Base-by-base conservation (phyloP, 2,888 invertebrate species). In the Macaria notata region DNA sequence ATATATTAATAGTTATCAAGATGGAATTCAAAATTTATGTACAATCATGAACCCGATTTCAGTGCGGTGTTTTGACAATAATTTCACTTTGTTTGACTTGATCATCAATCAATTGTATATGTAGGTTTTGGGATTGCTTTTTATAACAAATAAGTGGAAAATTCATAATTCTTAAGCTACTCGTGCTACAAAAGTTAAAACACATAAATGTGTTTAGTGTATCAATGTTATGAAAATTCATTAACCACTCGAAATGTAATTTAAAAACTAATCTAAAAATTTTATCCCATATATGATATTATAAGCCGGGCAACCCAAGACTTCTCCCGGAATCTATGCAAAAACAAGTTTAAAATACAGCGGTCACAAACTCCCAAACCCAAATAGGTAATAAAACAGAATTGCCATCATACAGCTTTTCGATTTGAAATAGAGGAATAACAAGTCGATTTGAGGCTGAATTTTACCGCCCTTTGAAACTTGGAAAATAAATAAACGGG, bases 381-480 rank as follows among this genome's bases (percentile, higher is more conserved):
- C 19, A 66, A 69, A 66, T 63, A 62, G 65, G 43, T 56, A 66
- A 64, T 62, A 65, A 64, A 75, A 69, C 61, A 61, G 62, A 74
- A 71, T 70, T 62, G 69, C 58, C 63, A 56, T 72, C 63, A 68
- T 68, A 70, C 65, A 65, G 19, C 66, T 72, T 72, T 78, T 77
- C 71, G 65, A 72, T 75, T 73, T 71, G 69, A 63, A 76, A 71
- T 69, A 69, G 66, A 63, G 56, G 66, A 74, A 72, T 69, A 75
- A 71, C 70, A 77, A 75, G 72, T 74, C 73, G 72, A 76, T 79
- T 78, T 78, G 69, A 65, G 68, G 56, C 61, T 62, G 61, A 67
- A 67, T 58, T 68, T 75, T 70, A 72, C 70, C 67, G 63, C 61
- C 62, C 65, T 67, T 65, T 66, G 68, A 47, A 43, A 42, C 30